Conservation (phyloP, 2,113 vertebrate genomes). For the Carassius carassius region DNA sequence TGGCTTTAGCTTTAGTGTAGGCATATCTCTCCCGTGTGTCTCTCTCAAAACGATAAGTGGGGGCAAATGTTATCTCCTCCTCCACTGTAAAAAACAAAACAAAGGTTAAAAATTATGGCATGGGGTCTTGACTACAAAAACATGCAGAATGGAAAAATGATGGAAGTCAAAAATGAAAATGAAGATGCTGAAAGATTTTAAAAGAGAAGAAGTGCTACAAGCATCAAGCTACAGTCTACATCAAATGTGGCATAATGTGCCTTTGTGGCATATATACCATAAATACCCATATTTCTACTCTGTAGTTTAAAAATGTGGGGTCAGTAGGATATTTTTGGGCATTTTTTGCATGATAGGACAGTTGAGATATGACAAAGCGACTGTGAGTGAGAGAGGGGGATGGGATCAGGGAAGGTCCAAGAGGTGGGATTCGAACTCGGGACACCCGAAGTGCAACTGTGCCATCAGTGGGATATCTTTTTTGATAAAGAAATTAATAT, state of each 20-base stretch:
- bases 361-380: no score
- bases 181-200: background rate
- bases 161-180: background rate
- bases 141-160: no score
- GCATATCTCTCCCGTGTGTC: slow-evolving; percentile 88
- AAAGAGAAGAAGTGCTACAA: background rate
- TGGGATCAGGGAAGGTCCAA: no score
- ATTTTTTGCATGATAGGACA: no score
- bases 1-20: slow-evolving; percentile 97
- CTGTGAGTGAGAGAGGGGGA: no score
- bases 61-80: slow-evolving; percentile 95
- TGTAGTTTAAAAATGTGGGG: background rate
- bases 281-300: background rate
- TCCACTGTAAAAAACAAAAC: slow-evolving; percentile 79
- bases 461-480: no score
- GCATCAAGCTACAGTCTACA: no score
- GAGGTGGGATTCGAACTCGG: no score
- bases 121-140: no score
- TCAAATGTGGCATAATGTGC: background rate
- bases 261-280: background rate
- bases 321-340: background rate
- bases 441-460: no score
- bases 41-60: slow-evolving; percentile 95
- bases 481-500: no score
- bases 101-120: background rate